Conservation (phyloP, 2,113 vertebrate genomes). For the Ageneiosus marmoratus region DNA sequence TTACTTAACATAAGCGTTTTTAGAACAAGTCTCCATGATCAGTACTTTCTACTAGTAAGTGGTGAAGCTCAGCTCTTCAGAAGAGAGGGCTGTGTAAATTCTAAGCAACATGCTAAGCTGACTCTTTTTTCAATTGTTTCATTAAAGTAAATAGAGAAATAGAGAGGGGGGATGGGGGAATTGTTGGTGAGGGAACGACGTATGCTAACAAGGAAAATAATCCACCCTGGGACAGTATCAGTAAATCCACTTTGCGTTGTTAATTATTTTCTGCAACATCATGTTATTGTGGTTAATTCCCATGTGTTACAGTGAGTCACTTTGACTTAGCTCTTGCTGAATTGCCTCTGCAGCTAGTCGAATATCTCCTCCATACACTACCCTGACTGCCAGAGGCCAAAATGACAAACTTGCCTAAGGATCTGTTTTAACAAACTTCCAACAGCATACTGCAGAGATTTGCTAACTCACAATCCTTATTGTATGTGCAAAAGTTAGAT, state of each 20-base stretch:
- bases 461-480: constrained; percentile 7
- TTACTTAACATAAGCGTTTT: no score
- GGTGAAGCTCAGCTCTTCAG: no score
- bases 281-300: not conserved
- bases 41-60: no score
- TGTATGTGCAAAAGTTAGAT: not conserved
- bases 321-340: not conserved
- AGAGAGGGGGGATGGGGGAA: not conserved
- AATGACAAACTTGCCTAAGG: constrained; percentile 24
- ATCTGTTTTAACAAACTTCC: constrained; percentile 28
- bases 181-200: no score
- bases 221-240: not conserved
- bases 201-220: not conserved
- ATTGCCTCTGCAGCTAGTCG: not conserved
- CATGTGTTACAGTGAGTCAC: not conserved
- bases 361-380: not conserved
- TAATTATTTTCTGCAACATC: not conserved
- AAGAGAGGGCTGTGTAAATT: not conserved
- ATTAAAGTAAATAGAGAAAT: not conserved
- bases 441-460: constrained; percentile 6
- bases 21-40: no score
- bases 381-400: not conserved
- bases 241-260: not conserved
- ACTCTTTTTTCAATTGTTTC: not conserved
- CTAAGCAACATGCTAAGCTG: not conserved